These are phyloP conservation scores for Chloroceryle amazona DNA, from an alignment of 2,797 vertebrate species.

Conservation along the genomic window DNA sequence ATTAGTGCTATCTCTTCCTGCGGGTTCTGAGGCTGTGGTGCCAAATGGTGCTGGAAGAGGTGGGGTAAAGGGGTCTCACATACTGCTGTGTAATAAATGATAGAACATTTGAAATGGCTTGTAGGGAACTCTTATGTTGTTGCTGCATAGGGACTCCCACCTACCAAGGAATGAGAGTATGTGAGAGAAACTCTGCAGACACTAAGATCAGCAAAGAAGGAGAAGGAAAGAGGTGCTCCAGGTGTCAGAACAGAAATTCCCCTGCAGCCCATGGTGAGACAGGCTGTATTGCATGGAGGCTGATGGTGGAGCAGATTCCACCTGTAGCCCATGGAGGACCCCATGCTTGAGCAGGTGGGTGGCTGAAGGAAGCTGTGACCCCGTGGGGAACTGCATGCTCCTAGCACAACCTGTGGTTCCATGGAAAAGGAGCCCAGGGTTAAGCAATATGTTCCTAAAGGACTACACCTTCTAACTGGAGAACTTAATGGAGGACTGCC, in stretches of 20 bases:
- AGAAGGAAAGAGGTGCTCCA: background rate
- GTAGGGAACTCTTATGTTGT: accelerated
- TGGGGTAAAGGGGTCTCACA: background rate
- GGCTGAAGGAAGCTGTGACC: background rate
- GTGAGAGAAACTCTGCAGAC: background rate
- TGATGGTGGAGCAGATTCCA: background rate
- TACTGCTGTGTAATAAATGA: background rate
- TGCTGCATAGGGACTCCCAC: background rate
- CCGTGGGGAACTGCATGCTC: background rate
- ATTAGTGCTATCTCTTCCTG: background rate
- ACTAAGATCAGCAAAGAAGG: background rate
- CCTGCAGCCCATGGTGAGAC: background rate
- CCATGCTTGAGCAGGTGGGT: background rate
- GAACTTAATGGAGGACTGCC: too few species aligned
- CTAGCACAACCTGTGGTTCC: background rate
- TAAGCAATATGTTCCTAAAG: background rate
- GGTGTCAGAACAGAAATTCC: background rate
- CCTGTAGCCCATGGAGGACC: background rate
- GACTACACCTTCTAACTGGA: background rate
- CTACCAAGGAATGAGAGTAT: background rate
- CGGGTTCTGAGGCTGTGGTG: background rate
- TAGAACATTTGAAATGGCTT: background rate
- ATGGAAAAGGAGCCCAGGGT: background rate
- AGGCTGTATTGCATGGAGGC: background rate
- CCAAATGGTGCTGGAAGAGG: background rate